These are phyloP conservation scores for Helobdella robusta DNA, from an alignment of 2,888 invertebrate species.

Conservation along the genomic window DNA sequence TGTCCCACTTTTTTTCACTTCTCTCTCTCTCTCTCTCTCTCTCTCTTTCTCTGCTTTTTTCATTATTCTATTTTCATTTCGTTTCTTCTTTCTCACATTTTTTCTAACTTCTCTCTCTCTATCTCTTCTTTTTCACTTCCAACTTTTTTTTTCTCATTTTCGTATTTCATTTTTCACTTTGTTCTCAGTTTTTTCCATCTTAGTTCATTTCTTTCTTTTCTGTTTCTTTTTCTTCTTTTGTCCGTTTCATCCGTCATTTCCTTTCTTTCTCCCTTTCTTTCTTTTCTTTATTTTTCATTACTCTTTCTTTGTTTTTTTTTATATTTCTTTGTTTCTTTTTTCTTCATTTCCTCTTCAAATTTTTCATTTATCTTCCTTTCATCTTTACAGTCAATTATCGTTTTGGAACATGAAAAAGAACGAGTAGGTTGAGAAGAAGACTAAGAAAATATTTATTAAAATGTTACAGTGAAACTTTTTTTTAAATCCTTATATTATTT, in stretches of 20 bases:
- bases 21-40: conserved; percentile 4
- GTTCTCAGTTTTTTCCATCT: neutral
- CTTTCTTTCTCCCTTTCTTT: neutral
- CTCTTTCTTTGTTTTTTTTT: conserved; percentile 2
- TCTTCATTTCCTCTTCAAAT: neutral
- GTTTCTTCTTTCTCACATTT: neutral
- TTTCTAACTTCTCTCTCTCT: neutral
- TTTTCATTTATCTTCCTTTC: no score
- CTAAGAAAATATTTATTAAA: no score
- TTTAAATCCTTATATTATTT: no score
- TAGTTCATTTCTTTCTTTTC: neutral
- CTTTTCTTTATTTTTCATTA: neutral
- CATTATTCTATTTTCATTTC: neutral
- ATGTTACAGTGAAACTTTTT: no score
- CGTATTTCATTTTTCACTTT: neutral
- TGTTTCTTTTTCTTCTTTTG: neutral
- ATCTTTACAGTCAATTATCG: no score
- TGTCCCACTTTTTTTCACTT: neutral
- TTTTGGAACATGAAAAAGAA: no score
- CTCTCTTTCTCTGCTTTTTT: neutral
- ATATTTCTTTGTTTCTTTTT: neutral
- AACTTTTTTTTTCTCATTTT: neutral
- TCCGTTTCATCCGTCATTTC: neutral
- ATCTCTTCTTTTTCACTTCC: neutral
- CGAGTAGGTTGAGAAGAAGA: no score